phyloP scores from a whole-genome alignment of 2,113 vertebrate genomes.

The Pollimyrus isidori region DNA sequence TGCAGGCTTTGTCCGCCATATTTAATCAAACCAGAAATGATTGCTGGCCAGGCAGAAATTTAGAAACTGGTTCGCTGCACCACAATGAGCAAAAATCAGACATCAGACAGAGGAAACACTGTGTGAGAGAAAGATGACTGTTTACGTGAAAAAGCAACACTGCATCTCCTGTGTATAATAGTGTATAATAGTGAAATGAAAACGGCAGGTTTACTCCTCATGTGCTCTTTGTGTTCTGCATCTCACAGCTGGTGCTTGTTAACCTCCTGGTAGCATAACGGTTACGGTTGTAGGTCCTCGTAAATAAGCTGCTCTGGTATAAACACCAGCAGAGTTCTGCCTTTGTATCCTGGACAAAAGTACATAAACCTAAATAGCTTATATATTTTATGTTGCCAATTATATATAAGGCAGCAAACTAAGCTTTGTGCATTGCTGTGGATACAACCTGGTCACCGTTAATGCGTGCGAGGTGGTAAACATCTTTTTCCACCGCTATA shows the following conservation, averaged over 20 bases:
- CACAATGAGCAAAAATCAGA: not conserved
- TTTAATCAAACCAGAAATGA: not conserved
- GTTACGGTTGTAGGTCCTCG: not conserved
- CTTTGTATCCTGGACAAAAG: not conserved
- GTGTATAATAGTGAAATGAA: not conserved
- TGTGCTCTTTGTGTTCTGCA: not conserved
- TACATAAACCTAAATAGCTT: not conserved
- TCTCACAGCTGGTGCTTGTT: not conserved
- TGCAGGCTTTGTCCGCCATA: not conserved
- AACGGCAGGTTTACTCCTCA: not conserved
- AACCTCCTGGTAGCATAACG: not conserved
- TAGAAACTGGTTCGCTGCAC: not conserved
- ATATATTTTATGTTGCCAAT: not conserved
- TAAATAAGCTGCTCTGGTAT: not conserved
- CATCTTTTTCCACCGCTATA: not conserved
- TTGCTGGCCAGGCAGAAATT: not conserved
- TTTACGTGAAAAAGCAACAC: not conserved
- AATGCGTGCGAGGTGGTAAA: not conserved
- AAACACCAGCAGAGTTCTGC: not conserved
- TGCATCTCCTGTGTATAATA: not conserved
- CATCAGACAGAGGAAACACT: not conserved
- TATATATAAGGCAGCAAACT: not conserved
- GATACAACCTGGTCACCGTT: not conserved
- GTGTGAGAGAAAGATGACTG: not conserved
- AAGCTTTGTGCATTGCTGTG: not conserved